phyloP scores from a whole-genome alignment of 2,888 invertebrate genomes.

The Phytoseiulus persimilis region DNA sequence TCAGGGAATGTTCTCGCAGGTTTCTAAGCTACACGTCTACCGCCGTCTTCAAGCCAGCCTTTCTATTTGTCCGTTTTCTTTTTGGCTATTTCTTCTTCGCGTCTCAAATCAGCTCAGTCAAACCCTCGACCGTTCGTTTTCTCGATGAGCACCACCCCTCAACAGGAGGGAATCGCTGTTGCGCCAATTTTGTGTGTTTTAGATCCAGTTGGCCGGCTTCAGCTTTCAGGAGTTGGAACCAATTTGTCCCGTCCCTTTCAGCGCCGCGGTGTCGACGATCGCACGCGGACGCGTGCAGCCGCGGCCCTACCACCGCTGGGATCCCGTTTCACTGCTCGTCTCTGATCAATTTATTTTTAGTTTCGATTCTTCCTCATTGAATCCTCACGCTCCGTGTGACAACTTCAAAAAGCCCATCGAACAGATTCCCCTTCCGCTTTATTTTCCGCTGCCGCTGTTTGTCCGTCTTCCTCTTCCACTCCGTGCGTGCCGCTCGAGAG shows the following conservation, averaged over 20 bases:
- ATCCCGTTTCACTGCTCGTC: neutral
- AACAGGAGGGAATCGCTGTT: neutral
- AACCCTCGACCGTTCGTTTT: neutral
- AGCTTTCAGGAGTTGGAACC: neutral
- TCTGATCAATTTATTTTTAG: neutral
- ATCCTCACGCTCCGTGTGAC: neutral
- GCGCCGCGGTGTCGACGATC: neutral
- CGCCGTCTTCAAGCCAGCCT: neutral
- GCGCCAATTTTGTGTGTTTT: neutral
- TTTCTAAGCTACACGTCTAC: neutral
- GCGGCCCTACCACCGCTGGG: too few relatives aligned
- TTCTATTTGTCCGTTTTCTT: neutral
- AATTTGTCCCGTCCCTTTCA: neutral
- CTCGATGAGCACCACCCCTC: neutral
- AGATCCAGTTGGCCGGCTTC: neutral
- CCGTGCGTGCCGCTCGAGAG: neutral
- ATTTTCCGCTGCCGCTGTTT: neutral
- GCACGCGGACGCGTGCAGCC: too few relatives aligned
- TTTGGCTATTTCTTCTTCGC: neutral
- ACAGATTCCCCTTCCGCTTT: neutral
- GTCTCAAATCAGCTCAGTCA: neutral
- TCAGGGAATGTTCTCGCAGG: neutral
- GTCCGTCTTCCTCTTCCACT: neutral
- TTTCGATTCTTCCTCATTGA: neutral
- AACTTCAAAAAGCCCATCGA: neutral